Percentiles rank a stretch among this genome's conserved stretches.
phyloP scores from a whole-genome alignment of 2,113 vertebrate species.

The Ondatra zibethicus region DNA sequence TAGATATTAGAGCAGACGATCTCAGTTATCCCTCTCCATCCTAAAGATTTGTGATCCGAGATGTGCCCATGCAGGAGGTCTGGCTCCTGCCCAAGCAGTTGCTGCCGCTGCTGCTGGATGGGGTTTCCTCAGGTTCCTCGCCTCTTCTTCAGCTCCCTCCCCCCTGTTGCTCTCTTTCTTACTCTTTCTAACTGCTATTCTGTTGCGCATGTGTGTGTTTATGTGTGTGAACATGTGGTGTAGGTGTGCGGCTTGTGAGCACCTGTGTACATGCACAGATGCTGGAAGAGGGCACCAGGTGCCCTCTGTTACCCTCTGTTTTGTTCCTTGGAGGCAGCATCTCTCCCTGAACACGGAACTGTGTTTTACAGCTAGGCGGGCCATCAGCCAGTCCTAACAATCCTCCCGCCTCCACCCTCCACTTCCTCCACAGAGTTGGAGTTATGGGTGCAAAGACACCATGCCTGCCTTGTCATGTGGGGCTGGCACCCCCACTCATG shows the following conservation, averaged over 20 bases:
- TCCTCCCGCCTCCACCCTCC: not conserved
- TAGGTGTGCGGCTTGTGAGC: not conserved
- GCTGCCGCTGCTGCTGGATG: not conserved
- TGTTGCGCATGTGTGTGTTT: not conserved
- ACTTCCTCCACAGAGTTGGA: not conserved
- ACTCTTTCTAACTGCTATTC: not conserved
- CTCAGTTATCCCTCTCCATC: constrained; percentile 14
- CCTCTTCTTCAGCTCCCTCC: no score
- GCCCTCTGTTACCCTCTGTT: not conserved
- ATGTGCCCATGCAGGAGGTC: not conserved
- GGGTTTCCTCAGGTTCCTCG: not conserved
- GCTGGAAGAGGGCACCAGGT: not conserved
- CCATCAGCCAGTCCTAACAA: not conserved
- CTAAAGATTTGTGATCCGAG: constrained; percentile 39
- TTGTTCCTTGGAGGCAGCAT: not conserved
- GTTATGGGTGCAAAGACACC: not conserved
- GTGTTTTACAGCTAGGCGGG: not conserved
- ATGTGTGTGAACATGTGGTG: not conserved
- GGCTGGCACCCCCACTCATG: no score
- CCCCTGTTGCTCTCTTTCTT: not conserved
- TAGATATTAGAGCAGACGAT: constrained; percentile 33
- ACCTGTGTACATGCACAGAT: not conserved
- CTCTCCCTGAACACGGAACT: not conserved
- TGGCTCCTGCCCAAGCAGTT: not conserved
- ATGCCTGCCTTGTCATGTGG: not conserved